phyloP scores from a whole-genome alignment of 1,140 invertebrate genomes.

The Potamilus streckersoni region DNA sequence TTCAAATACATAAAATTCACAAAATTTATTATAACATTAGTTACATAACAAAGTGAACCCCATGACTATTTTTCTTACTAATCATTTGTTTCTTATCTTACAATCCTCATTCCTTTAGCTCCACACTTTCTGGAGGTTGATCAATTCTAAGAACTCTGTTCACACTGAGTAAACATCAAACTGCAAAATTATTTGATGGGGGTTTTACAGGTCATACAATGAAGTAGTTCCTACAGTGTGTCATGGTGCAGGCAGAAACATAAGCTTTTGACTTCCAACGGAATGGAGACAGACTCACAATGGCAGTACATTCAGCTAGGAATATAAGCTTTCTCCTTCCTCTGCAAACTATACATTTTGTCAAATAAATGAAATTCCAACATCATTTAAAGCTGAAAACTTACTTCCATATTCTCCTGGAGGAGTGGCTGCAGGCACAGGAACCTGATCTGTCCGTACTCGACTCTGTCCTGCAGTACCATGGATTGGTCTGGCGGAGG shows the following conservation, averaged over 20 bases:
- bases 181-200: no score
- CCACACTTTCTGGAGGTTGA: no score
- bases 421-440: slow-evolving; percentile 48
- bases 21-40: no score
- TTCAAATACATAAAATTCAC: no score
- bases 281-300: neutral
- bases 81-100: no score
- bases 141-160: no score
- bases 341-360: neutral
- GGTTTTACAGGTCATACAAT: no score
- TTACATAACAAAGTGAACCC: no score
- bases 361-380: neutral
- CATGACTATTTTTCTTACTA: no score
- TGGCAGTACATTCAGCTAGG: neutral
- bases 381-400: slow-evolving; percentile 23
- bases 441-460: slow-evolving; percentile 52
- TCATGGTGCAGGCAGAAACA: neutral
- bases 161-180: no score
- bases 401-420: slow-evolving; percentile 61
- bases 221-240: no score
- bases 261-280: neutral
- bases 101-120: no score
- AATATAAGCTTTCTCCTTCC: neutral
- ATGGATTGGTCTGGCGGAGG: slow-evolving; percentile 59
- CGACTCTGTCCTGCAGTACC: slow-evolving; percentile 50